Evolutionary conservation across 2,113 vertebrate genomes (phyloP).

Genomic region (Bubo bubo): DNA sequence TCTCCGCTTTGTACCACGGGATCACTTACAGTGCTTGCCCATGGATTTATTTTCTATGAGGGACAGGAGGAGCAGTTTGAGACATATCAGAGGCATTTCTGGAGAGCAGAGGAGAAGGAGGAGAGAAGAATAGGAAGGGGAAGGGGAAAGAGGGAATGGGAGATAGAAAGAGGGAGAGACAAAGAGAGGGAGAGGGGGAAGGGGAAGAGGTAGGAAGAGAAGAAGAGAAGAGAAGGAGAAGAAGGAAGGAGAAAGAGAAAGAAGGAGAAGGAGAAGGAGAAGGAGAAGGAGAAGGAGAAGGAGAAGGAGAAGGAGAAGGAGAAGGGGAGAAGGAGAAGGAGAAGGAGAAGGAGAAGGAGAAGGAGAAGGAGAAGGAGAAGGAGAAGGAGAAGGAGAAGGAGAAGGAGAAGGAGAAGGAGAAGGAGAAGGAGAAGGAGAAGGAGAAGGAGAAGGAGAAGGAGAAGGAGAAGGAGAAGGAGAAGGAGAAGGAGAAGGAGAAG

Average conservation of each 20-base stretch:
- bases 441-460: not conserved
- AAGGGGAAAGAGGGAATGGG: not conserved
- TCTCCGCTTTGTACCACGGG: not conserved
- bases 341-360: not conserved
- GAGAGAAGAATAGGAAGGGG: not conserved
- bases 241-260: too few species aligned
- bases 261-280: not conserved
- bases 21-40: not conserved
- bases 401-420: too few species aligned
- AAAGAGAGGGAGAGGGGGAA: too few species aligned
- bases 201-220: not conserved
- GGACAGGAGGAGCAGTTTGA: not conserved
- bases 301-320: not conserved
- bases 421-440: too few species aligned
- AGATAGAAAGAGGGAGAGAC: not conserved
- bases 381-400: not conserved
- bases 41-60: not conserved
- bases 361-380: too few species aligned
- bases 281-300: too few species aligned
- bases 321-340: not conserved
- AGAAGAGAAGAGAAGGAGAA: not conserved
- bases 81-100: not conserved
- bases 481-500: not conserved
- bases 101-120: not conserved
- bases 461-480: not conserved